Conservation (phyloP, 1,140 invertebrate genomes). For the Patella vulgata region DNA sequence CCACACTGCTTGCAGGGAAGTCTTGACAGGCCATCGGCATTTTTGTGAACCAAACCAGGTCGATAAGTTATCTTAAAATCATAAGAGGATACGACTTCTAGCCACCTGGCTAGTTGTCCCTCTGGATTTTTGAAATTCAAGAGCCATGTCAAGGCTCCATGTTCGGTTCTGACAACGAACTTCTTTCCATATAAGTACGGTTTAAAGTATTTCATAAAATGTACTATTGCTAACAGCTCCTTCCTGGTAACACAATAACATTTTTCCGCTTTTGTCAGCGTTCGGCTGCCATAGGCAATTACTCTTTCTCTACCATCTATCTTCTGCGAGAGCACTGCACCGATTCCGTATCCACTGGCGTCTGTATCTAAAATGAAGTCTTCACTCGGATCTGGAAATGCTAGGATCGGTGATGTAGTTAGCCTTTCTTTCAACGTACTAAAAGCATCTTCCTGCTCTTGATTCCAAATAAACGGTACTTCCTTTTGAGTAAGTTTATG, state of each 20-base stretch:
- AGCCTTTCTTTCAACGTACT: slow-evolving; percentile 26
- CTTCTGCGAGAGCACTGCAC: slow-evolving; percentile 51
- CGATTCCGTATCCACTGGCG: slow-evolving; percentile 39
- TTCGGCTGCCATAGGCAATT: slow-evolving; percentile 24
- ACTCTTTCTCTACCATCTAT: slow-evolving; percentile 36
- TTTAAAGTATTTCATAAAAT: slow-evolving; percentile 15
- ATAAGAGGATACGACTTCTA: slow-evolving; percentile 33
- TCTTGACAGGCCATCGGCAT: slow-evolving; percentile 33
- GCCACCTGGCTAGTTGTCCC: slow-evolving; percentile 47
- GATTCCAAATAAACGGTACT: slow-evolving; percentile 12
- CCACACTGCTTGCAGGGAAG: slow-evolving; percentile 16
- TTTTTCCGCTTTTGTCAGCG: slow-evolving; percentile 18
- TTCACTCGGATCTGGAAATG: slow-evolving; percentile 9
- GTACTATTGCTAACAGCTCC: slow-evolving; percentile 32
- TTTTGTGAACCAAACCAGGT: slow-evolving; percentile 14
- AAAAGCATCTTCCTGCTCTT: slow-evolving; percentile 26
- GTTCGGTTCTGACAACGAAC: slow-evolving; percentile 38
- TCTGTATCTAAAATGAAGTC: slow-evolving; percentile 49
- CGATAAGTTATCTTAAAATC: slow-evolving; percentile 22
- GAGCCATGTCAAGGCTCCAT: slow-evolving; percentile 34
- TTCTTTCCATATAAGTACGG: slow-evolving; percentile 28
- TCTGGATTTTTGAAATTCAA: slow-evolving; percentile 34
- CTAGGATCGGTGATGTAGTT: slow-evolving; percentile 22
- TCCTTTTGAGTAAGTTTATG: slow-evolving; percentile 27
- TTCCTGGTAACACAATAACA: slow-evolving; percentile 37